These are phyloP conservation scores for Amblyteles armatorius DNA, from an alignment of 2,888 invertebrate species.

Conservation along the genomic window DNA sequence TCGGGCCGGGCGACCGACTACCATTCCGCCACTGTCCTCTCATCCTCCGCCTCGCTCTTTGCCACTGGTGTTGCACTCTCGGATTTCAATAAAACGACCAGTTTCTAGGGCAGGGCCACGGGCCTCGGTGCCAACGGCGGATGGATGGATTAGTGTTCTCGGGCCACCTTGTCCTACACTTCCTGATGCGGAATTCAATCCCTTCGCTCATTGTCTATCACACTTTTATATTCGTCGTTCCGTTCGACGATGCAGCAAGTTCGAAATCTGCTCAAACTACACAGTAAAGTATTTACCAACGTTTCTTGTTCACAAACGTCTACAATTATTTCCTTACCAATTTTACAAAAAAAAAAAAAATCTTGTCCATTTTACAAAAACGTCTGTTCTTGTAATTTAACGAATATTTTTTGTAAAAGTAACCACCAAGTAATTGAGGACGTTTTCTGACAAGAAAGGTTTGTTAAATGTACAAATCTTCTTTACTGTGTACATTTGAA, in stretches of 20 bases:
- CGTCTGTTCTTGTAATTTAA: no score
- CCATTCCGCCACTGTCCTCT: constrained; percentile 7
- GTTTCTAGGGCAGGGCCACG: constrained; percentile 72
- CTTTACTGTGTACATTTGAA: no score
- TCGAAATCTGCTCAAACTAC: background rate
- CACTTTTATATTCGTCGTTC: constrained; percentile 32
- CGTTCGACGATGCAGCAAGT: background rate
- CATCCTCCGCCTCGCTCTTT: constrained; percentile 40
- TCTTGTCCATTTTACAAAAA: no score
- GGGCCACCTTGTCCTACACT: constrained; percentile 62
- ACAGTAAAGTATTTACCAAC: no score
- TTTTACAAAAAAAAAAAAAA: no score
- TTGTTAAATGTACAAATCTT: no score
- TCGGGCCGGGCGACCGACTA: constrained; percentile 36
- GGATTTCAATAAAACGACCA: constrained; percentile 69
- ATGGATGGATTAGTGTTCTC: constrained; percentile 61
- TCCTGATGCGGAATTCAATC: constrained; percentile 63
- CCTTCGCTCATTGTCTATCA: constrained; percentile 73
- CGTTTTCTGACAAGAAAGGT: no score
- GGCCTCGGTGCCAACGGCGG: constrained; percentile 47
- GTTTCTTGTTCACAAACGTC: no score
- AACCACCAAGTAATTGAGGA: no score
- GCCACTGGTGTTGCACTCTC: constrained; percentile 48
- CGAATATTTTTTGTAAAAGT: no score
- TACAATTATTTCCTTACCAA: no score